These are phyloP conservation scores for Bicyclus anynana DNA, from an alignment of 1,140 invertebrate genomes.

Conservation along the genomic window DNA sequence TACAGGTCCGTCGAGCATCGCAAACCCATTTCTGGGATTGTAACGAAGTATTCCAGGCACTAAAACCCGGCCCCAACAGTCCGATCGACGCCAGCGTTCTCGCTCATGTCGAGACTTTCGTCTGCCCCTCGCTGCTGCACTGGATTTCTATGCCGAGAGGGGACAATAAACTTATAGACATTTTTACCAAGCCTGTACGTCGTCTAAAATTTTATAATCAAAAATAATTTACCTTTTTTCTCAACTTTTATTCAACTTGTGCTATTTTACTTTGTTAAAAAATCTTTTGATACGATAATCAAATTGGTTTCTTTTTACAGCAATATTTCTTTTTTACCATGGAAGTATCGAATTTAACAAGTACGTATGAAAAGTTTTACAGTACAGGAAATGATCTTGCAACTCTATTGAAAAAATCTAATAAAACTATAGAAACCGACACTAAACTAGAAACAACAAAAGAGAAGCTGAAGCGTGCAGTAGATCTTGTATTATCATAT, in stretches of 20 bases:
- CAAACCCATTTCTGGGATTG: constrained; percentile 72
- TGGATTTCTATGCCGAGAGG: constrained; percentile 67
- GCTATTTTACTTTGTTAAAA: background rate
- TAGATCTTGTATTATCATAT: constrained; percentile 47
- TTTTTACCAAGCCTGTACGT: constrained; percentile 68
- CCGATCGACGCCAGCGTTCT: constrained; percentile 34
- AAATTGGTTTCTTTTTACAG: constrained; percentile 66
- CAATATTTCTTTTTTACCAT: constrained; percentile 68
- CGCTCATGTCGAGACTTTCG: constrained; percentile 41
- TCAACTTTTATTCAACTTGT: too few relatives aligned
- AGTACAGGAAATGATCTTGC: constrained; percentile 40
- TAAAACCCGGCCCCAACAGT: constrained; percentile 47
- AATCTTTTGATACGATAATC: background rate
- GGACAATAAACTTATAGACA: constrained; percentile 63
- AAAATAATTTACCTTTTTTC: too few relatives aligned
- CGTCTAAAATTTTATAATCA: background rate
- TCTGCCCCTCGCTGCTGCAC: constrained; percentile 66
- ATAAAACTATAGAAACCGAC: constrained; percentile 40
- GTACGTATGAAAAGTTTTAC: constrained; percentile 51
- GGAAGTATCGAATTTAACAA: constrained; percentile 46
- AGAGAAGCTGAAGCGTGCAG: constrained; percentile 35
- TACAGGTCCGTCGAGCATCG: constrained; percentile 56
- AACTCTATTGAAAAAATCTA: constrained; percentile 38
- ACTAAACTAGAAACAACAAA: constrained; percentile 36
- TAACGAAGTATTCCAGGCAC: constrained; percentile 43